Percentiles rank a stretch among this genome's conserved stretches.
phyloP scores from a whole-genome alignment of 2,888 invertebrate species.

The Cosmorhoe ocellata region DNA sequence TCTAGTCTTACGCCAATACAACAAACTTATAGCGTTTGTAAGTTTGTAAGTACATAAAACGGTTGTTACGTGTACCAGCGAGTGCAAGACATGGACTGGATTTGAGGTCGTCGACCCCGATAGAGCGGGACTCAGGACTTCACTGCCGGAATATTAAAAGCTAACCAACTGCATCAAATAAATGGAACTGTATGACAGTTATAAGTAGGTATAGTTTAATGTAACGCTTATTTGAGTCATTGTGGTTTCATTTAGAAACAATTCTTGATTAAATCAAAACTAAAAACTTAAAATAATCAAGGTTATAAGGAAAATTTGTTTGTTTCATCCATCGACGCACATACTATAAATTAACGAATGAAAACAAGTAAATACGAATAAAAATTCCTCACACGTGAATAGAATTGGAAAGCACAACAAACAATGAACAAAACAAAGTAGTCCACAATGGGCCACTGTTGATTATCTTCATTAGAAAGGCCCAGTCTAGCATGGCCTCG shows the following conservation, averaged over 20 bases:
- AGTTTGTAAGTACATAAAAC: constrained; percentile 61
- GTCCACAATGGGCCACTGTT: constrained; percentile 47
- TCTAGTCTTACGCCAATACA: constrained; percentile 26
- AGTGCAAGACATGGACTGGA: constrained; percentile 78
- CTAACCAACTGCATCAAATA: constrained; percentile 36
- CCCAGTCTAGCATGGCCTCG: constrained; percentile 52
- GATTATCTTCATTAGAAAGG: constrained; percentile 62
- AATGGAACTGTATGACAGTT: constrained; percentile 18
- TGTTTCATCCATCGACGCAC: no score
- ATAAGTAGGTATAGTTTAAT: background rate
- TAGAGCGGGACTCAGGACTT: constrained; percentile 77
- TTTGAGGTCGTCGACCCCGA: constrained; percentile 71
- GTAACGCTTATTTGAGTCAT: background rate
- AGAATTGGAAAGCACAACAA: constrained; percentile 25
- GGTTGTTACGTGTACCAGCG: constrained; percentile 74
- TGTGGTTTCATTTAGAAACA: background rate
- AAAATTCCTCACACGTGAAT: constrained; percentile 9
- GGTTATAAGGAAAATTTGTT: background rate
- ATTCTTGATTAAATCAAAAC: background rate
- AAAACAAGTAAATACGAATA: background rate
- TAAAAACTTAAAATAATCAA: background rate
- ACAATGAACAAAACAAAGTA: constrained; percentile 40
- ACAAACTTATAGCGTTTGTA: constrained; percentile 25
- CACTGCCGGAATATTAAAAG: constrained; percentile 69
- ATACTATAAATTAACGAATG: no score